Evolutionary conservation across 2,888 invertebrate species (phyloP), one percentile per base, ranked within the genome.

Genomic region (Terebella lapidaria): DNA sequence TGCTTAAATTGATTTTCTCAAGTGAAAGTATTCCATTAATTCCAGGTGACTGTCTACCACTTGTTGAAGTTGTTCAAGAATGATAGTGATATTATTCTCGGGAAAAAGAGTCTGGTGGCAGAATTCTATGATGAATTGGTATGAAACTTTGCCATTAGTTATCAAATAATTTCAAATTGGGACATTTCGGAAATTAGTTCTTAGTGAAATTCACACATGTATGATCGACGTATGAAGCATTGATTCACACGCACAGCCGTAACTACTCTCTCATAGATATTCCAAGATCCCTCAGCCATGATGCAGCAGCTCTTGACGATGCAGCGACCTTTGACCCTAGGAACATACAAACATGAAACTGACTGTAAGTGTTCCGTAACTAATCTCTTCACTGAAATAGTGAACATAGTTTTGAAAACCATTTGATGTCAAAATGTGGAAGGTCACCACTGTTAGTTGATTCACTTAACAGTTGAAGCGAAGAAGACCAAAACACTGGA

Each of bases 41-140:
- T 47, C 1, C 84, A 94, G 87, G 92, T 95, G 0, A 95, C 94
- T 0, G 85, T 96, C 67, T 95, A 94, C 80, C 96, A 97, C 78
- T 89, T 94, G 56, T 83, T 97, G 54, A 96, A 96, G 83, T 82
- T 97, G 10, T 97, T 96, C 81, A 93, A 94, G 82, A 90, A 91
- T 2, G 83, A 83, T 60, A 79, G 82, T 5, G 80, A 81, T 60
- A 77, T 82, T 18, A 77, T 80, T 75, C 65, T 79, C 26, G 82
- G 27, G 85, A 81, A 88, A 67, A 80, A 80, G 59, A 75, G 74
- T 30, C 71, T 96, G 0, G 91, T 94, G 10, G 91, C 92, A 0
- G 96, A 97, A 81, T 90, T 89, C 63, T 97, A 95, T 74, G 96
- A 96, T 78, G 96, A 96, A 60, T 55, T 69, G 61, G 69, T 69